Conservation (phyloP, 2,888 invertebrate species). For the Eucriotettix oculatus region DNA sequence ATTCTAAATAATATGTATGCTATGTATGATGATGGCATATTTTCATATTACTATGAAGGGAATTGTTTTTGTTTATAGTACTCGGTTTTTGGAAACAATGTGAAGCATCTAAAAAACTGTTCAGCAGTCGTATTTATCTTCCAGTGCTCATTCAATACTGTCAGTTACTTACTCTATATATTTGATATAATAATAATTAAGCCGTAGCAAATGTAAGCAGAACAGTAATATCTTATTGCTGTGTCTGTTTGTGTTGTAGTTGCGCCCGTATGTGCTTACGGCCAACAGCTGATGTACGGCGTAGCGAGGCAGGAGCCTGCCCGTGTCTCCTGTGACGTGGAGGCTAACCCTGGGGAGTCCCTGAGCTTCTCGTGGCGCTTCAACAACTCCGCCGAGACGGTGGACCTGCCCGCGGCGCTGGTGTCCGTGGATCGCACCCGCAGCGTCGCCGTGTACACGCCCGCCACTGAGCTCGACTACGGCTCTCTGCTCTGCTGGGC, state of each 20-base stretch:
- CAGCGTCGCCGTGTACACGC: constrained; percentile 50
- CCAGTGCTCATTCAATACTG: too few relatives aligned
- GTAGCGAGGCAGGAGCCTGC: constrained; percentile 55
- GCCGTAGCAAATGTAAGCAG: too few relatives aligned
- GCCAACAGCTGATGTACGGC: constrained; percentile 50
- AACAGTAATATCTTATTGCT: too few relatives aligned
- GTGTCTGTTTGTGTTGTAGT: constrained; percentile 1
- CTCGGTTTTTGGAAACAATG: too few relatives aligned
- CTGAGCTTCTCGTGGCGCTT: constrained; percentile 58
- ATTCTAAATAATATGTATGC: too few relatives aligned
- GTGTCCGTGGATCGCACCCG: constrained; percentile 42
- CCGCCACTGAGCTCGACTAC: constrained; percentile 48
- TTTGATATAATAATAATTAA: too few relatives aligned
- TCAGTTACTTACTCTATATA: too few relatives aligned
- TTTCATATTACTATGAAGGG: too few relatives aligned
- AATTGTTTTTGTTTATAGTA: too few relatives aligned
- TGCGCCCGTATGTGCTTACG: constrained; percentile 51
- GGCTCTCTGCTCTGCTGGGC: constrained; percentile 61
- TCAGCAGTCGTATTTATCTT: too few relatives aligned
- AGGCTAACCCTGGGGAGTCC: constrained; percentile 50
- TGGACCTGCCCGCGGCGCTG: constrained; percentile 46
- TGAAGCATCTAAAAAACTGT: too few relatives aligned
- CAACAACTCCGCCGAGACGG: constrained; percentile 53
- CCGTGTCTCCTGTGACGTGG: constrained; percentile 44
- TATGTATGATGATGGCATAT: too few relatives aligned